Evolutionary conservation across 1,140 invertebrate species (phyloP).

Genomic region (Dysdera silvatica): DNA sequence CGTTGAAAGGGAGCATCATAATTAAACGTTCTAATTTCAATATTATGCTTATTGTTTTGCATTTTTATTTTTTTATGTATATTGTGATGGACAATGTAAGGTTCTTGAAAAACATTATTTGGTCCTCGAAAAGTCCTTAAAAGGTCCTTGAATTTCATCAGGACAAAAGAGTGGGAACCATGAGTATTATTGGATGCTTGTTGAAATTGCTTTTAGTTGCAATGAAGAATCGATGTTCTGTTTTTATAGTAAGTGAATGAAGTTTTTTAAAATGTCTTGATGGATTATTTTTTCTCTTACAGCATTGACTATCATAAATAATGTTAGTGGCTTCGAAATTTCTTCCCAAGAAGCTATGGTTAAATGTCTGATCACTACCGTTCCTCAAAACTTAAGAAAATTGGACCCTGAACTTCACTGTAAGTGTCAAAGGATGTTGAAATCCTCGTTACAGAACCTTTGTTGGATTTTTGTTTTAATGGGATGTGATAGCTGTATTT

Average conservation of each 20-base stretch:
- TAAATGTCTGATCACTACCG: slow-evolving; percentile 79
- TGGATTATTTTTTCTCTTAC: slow-evolving; percentile 29
- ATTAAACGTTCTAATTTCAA: too few species aligned
- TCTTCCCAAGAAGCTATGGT: slow-evolving; percentile 64
- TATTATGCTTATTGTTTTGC: too few species aligned
- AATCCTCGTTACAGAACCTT: neutral
- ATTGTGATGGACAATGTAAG: too few species aligned
- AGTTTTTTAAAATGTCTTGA: slow-evolving; percentile 32
- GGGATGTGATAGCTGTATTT: neutral
- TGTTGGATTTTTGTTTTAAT: neutral
- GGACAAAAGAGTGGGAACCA: too few species aligned
- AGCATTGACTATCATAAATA: slow-evolving; percentile 44
- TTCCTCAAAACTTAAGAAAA: slow-evolving; percentile 86
- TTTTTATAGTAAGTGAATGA: neutral
- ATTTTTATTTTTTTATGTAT: too few species aligned
- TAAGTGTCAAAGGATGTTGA: slow-evolving; percentile 35
- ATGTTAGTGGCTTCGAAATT: slow-evolving; percentile 42
- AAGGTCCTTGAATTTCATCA: too few species aligned
- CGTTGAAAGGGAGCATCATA: too few species aligned
- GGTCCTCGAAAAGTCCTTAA: too few species aligned
- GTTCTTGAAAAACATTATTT: too few species aligned
- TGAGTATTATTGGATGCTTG: too few species aligned
- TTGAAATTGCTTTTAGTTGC: neutral
- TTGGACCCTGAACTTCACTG: slow-evolving; percentile 81
- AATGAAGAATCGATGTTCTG: neutral